Evolutionary conservation across 2,888 invertebrate species (phyloP).

Genomic region (Nemurella pictetii): DNA sequence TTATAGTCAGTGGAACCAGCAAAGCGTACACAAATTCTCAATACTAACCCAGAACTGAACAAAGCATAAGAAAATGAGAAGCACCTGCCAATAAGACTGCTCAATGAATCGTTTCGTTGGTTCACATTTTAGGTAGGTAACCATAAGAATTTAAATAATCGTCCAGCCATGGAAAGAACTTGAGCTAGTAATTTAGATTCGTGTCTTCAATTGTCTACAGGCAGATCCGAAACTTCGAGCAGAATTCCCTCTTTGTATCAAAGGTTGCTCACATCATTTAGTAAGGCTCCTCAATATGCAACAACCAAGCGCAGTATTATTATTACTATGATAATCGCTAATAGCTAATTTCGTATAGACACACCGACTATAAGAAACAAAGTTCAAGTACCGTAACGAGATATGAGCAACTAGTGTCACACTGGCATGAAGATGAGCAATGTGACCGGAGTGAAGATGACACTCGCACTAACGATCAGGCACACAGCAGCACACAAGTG

Average conservation of each 20-base stretch:
- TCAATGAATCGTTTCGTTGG: background rate
- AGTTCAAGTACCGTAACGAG: background rate
- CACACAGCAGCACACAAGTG: background rate
- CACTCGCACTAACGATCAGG: background rate
- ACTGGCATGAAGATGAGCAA: background rate
- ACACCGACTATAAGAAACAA: background rate
- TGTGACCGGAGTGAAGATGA: background rate
- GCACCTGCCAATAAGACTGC: background rate
- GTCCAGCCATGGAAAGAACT: background rate
- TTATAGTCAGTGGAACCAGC: background rate
- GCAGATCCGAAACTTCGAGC: background rate
- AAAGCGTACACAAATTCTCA: background rate
- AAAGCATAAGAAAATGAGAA: background rate
- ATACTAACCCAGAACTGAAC: background rate
- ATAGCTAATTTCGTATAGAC: too few relatives aligned
- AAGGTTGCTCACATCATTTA: too few relatives aligned
- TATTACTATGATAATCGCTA: too few relatives aligned
- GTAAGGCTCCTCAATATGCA: too few relatives aligned
- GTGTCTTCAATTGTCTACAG: background rate
- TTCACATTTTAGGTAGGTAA: background rate
- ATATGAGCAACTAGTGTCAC: background rate
- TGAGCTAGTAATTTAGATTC: background rate
- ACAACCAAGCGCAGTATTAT: too few relatives aligned
- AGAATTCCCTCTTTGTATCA: background rate
- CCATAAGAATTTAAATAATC: background rate